Base-by-base conservation (phyloP, 2,797 vertebrate genomes). In the Cyprinodon diabolis region DNA sequence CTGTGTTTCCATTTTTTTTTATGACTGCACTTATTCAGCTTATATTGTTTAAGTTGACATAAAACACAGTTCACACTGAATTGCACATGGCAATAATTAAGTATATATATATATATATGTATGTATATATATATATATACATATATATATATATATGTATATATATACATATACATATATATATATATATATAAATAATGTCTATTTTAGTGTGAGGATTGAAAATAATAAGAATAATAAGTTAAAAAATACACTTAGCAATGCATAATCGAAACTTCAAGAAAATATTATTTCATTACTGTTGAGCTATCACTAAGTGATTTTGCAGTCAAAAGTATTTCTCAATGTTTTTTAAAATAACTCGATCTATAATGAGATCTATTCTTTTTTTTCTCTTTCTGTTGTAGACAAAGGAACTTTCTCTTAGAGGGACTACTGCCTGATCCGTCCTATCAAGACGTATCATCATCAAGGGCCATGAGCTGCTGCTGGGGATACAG, bases 381-480 rank as follows among this genome's bases (percentile, higher is more conserved):
- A 57, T 40, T 54, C 62, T 66, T 66, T 51, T 51, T 54, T 75
- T 74, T 45, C 6, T 69, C n/a, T 71, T 40, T 78, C n/a, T 78
- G 77, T 52, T 77, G 48, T 60, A 91, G 90, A 72, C n/a, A 19
- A 55, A 45, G 73, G 67, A 52, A 60, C 63, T 75, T 68, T 68
- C 67, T 66, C 74, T 45, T 74, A 69, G 71, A 71, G 63, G n/a
- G 48, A 69, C 6, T 30, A 8, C 57, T 62, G 71, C 73, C 71
- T 74, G 80, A n/a, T 68, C 70, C 21, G 71, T 66, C 66, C 55
- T 75, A 51, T 49, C 10, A 17, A 69, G 81, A 68, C 71, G 21
- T 69, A 9, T 67, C 19, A 56, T 77, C 55, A 66, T 87, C 81
- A 25, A 86, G 66, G 85, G 88, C 87, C 91, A 95, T 95, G 94